A percentile compares a stretch with the other conserved stretches of the same genome.
phyloP scores from a whole-genome alignment of 2,888 invertebrate species.

The Tridacna gigas region DNA sequence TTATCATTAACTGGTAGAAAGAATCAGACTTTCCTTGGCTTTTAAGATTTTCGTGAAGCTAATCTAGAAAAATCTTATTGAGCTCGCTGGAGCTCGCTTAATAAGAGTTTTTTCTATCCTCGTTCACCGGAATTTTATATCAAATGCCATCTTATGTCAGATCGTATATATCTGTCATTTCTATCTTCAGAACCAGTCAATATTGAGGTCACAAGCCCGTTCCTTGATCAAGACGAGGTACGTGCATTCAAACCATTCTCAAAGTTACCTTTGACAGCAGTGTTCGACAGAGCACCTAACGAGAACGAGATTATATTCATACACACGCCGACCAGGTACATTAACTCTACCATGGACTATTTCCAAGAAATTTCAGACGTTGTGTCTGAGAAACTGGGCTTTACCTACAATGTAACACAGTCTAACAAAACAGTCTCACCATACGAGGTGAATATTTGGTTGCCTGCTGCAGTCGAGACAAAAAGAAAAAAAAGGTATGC shows the following conservation, averaged over 20 bases:
- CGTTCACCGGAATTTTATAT: background rate
- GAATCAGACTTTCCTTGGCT: background rate
- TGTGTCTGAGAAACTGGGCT: background rate
- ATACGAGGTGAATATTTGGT: slow-evolving; percentile 7
- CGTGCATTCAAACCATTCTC: slow-evolving; percentile 11
- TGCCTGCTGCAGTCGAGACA: background rate
- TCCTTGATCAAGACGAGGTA: slow-evolving; percentile 28
- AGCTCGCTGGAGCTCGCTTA: background rate
- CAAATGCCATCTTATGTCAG: no score
- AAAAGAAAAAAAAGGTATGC: background rate
- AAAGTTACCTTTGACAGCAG: slow-evolving; percentile 25
- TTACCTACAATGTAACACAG: background rate
- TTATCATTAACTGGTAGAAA: no score
- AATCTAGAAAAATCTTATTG: background rate
- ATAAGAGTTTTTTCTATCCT: background rate
- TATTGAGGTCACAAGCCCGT: slow-evolving; percentile 4
- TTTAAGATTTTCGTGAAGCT: background rate
- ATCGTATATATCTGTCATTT: background rate
- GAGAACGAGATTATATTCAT: slow-evolving; percentile 40
- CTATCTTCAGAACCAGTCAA: slow-evolving; percentile 17
- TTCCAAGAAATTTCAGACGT: background rate
- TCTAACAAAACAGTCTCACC: background rate
- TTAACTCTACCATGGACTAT: slow-evolving; percentile 41
- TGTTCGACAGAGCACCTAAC: slow-evolving; percentile 17
- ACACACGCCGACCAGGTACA: slow-evolving; percentile 32